A percentile compares a stretch with the other conserved stretches of the same genome.
These are phyloP conservation scores for Papilio demoleus DNA, from an alignment of 2,888 invertebrate genomes.

Conservation along the genomic window DNA sequence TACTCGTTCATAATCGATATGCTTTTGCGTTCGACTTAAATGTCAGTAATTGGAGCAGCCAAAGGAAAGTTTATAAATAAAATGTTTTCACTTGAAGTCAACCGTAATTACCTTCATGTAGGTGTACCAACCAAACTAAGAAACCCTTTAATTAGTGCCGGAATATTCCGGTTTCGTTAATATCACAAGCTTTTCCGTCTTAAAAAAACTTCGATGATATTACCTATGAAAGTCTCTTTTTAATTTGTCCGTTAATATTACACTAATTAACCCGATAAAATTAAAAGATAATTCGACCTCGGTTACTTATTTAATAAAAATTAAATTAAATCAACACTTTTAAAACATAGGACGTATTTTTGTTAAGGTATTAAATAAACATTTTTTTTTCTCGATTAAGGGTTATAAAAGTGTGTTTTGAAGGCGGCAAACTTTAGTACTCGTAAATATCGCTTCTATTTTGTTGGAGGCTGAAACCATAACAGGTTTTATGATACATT, in stretches of 20 bases:
- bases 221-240: conserved; percentile 62
- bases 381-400: not conserved
- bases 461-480: not conserved
- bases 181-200: conserved; percentile 44
- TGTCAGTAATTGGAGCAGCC: conserved; percentile 75
- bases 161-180: conserved; percentile 64
- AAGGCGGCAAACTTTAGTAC: not conserved
- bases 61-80: conserved; percentile 71
- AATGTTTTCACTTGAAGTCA: conserved; percentile 74
- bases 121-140: conserved; percentile 54
- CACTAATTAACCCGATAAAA: not conserved
- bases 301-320: not conserved
- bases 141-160: conserved; percentile 74
- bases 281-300: not conserved
- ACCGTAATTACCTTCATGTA: conserved; percentile 73
- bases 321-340: not conserved
- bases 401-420: not conserved
- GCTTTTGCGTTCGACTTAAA: conserved; percentile 53
- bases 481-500: not conserved
- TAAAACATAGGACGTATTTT: not conserved
- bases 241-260: conserved; percentile 48
- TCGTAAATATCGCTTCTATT: not conserved
- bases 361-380: not conserved
- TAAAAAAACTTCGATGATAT: conserved; percentile 65
- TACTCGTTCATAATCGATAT: conserved; percentile 31